Evolutionary conservation across 2,888 invertebrate genomes (phyloP), one percentile per base, ranked within the genome.

Genomic region (Microdon myrmicae): DNA sequence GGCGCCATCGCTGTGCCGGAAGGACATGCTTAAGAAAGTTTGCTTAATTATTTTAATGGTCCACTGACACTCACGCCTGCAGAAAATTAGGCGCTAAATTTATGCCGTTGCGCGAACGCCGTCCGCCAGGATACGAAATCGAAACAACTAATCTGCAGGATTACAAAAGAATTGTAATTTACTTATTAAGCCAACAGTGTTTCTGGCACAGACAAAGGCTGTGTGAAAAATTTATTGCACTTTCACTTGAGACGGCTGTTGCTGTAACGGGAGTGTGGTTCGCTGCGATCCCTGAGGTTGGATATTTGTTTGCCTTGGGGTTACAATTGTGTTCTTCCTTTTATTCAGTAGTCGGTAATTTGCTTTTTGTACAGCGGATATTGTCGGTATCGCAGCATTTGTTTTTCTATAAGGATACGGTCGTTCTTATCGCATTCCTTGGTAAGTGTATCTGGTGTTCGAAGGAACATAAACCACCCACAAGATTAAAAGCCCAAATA

Each of bases 401-500:
- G 51, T 41, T 41, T n/a, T 14, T 28, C 13, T 9, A 4, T 12
- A 35, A n/a, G 17, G 25, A 29, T 16, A 7, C 7, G 17, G 23
- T 25, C 38, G 32, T 19, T 17, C 54, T 45, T 54, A 34, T 45
- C 44, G 34, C 48, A 43, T 10, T 37, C 39, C 28, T 32, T 16
- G 39, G n/a, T n/a, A n/a, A n/a, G 26, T 32, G 56, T 51, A 14
- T 44, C 39, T 31, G 32, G 54, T 47, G 45, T 56, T 44, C 22
- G 29, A 43, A 47, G 61, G 43, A 56, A 56, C 49, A 70, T 68
- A 70, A 71, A 69, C 75, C 72, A 75, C 73, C 75, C 73, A 74
- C 73, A 68, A 74, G 74, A 76, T 77, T 77, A 76, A 74, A 76
- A 76, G 71, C 73, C 71, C 75, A 72, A n/a, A 75, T 76, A 74